phyloP scores from a whole-genome alignment of 2,113 vertebrate species.

The Phalacrocorax pelagicus region DNA sequence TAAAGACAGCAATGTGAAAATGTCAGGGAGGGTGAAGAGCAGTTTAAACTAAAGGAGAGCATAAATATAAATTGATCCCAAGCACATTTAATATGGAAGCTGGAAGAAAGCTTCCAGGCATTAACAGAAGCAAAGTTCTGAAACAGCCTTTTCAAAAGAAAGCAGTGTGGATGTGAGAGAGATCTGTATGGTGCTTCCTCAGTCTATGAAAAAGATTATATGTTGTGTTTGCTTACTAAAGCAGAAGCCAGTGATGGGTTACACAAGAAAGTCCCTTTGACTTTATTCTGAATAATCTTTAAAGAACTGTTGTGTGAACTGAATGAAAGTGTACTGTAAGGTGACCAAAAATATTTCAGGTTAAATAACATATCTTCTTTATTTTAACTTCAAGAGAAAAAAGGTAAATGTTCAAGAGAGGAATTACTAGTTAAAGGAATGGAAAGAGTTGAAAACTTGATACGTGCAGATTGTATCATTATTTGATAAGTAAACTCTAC shows the following conservation, averaged over 20 bases:
- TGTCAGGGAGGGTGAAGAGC: background rate
- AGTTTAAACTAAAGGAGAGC: background rate
- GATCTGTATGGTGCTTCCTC: background rate
- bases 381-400: background rate
- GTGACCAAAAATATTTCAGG: background rate
- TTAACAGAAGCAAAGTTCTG: background rate
- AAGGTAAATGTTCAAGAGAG: background rate
- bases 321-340: background rate
- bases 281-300: background rate
- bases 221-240: background rate
- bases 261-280: background rate
- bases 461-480: background rate
- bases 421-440: background rate
- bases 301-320: background rate
- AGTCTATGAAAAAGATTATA: background rate
- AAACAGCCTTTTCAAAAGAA: background rate
- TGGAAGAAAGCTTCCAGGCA: constrained; percentile 14
- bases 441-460: background rate
- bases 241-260: background rate
- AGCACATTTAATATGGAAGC: background rate
- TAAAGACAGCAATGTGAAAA: background rate
- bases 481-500: background rate
- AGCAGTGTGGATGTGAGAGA: background rate
- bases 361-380: background rate
- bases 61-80: background rate